These are phyloP conservation scores for Phaenicophaeus curvirostris DNA, from an alignment of 2,797 vertebrate genomes.

Conservation along the genomic window DNA sequence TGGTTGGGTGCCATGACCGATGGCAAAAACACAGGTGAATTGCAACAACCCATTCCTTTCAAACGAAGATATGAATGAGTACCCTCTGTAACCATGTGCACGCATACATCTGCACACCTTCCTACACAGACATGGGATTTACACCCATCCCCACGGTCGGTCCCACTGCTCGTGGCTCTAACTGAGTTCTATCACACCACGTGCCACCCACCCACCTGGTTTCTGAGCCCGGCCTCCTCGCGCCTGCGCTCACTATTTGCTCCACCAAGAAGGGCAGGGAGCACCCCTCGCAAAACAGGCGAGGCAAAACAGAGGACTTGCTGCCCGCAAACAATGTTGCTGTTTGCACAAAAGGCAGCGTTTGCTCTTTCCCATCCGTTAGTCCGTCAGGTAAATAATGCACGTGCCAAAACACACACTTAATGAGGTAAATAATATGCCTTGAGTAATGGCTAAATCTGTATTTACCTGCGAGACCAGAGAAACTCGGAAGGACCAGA, in stretches of 20 bases:
- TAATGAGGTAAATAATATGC: constrained; percentile 83
- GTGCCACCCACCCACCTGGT: neutral
- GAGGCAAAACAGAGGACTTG: neutral
- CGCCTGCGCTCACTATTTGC: neutral
- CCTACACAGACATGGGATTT: neutral
- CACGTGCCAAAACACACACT: constrained; percentile 81
- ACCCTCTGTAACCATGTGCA: neutral
- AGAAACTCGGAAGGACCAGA: constrained; percentile 77
- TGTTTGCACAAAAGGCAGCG: constrained; percentile 77
- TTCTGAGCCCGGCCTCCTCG: neutral
- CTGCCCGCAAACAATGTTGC: neutral
- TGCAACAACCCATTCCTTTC: neutral
- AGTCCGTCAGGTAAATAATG: constrained; percentile 80
- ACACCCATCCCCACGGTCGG: neutral
- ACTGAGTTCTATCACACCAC: neutral
- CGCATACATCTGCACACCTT: accelerated
- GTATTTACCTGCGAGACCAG: constrained; percentile 82
- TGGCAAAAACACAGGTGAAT: neutral
- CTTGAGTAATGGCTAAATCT: constrained; percentile 76
- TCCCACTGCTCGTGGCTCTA: neutral
- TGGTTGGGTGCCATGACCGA: accelerated
- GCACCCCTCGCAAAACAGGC: accelerated
- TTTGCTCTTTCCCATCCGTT: constrained; percentile 75
- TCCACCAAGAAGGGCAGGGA: neutral
- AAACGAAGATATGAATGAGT: neutral